These are phyloP conservation scores for Drosophila bifasciata DNA, from an alignment of 1,140 invertebrate genomes.

Conservation along the genomic window DNA sequence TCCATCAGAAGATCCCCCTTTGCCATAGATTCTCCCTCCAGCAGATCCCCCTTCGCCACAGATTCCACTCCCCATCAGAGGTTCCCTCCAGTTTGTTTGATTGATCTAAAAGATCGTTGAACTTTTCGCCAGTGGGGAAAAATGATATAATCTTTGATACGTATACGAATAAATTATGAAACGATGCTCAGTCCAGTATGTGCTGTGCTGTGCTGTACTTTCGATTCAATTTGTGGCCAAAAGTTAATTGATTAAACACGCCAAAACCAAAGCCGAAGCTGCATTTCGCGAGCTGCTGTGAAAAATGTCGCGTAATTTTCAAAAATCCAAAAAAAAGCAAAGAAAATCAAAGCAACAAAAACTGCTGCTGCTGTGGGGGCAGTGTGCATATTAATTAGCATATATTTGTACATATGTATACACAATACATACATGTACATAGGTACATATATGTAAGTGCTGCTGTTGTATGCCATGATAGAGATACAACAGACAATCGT, in stretches of 20 bases:
- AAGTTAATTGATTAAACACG: constrained; percentile 49
- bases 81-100: too few relatives aligned
- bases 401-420: constrained; percentile 26
- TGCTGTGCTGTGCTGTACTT: constrained; percentile 2
- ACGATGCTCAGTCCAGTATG: too few relatives aligned
- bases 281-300: constrained; percentile 30
- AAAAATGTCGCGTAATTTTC: constrained; percentile 30
- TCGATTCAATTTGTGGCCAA: constrained; percentile 39
- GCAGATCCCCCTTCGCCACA: too few relatives aligned
- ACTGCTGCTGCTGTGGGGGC: constrained; percentile 15
- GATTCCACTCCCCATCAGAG: too few relatives aligned
- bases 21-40: neutral
- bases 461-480: neutral
- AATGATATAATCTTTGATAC: constrained; percentile 35
- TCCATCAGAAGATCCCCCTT: too few relatives aligned
- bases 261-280: too few relatives aligned
- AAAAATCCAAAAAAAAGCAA: constrained; percentile 9
- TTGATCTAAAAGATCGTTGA: constrained; percentile 37
- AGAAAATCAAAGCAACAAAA: constrained; percentile 35
- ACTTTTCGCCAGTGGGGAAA: constrained; percentile 15
- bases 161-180: constrained; percentile 26
- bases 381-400: constrained; percentile 74
- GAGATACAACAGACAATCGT: constrained; percentile 5
- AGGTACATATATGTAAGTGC: too few relatives aligned
- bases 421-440: too few relatives aligned